These are phyloP conservation scores for Heliconius himera DNA, from an alignment of 1,140 invertebrate species.

Conservation along the genomic window DNA sequence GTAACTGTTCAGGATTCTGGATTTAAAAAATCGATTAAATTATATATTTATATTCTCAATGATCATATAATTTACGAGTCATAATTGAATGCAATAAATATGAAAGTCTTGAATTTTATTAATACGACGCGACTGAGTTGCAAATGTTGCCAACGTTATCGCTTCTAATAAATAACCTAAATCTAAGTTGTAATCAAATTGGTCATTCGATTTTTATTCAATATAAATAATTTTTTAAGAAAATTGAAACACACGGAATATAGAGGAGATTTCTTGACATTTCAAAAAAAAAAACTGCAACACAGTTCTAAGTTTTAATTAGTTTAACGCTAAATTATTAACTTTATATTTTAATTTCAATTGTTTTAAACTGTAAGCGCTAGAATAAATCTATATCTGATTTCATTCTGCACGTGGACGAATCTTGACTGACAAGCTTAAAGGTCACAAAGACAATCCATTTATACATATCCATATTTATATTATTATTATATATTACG, in stretches of 20 bases:
- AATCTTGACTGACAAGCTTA: neutral
- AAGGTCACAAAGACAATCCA: neutral
- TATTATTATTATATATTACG: neutral
- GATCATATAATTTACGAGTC: conserved; percentile 10
- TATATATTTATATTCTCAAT: conserved; percentile 11
- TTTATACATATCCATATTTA: neutral
- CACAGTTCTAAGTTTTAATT: too few species aligned
- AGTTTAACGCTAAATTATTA: too few species aligned
- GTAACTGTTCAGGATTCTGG: conserved; percentile 20
- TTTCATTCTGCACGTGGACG: neutral
- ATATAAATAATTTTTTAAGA: neutral
- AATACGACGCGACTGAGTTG: neutral
- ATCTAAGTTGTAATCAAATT: neutral
- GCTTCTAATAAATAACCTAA: conserved; percentile 9
- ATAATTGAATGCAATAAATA: conserved; percentile 13
- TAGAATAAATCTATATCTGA: neutral
- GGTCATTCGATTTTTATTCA: neutral
- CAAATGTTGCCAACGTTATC: neutral
- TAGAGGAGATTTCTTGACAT: too few species aligned
- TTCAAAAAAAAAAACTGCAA: too few species aligned
- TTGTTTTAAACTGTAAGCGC: too few species aligned
- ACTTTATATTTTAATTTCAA: too few species aligned
- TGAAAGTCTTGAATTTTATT: conserved; percentile 9
- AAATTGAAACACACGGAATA: neutral
- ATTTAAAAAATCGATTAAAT: conserved; percentile 25